A percentile compares a stretch with the other conserved stretches of the same genome.
phyloP scores from a whole-genome alignment of 2,888 invertebrate species.

The Vanessa cardui region DNA sequence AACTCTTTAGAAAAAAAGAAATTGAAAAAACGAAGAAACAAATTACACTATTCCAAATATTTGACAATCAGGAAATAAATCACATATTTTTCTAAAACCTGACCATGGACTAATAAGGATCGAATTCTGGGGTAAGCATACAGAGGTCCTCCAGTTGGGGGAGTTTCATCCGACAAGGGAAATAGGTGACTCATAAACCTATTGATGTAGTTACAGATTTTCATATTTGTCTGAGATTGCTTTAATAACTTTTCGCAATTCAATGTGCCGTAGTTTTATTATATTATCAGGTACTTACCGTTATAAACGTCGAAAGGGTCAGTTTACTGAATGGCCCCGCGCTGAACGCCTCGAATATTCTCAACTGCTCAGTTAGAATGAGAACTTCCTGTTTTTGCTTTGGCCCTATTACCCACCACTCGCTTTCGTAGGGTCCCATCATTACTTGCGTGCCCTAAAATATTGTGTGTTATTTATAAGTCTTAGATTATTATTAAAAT shows the following conservation, averaged over 20 bases:
- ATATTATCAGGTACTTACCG: slow-evolving; percentile 51
- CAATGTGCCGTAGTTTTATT: too few relatives aligned
- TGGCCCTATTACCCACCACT: slow-evolving; percentile 59
- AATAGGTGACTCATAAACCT: too few relatives aligned
- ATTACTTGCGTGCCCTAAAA: slow-evolving; percentile 58
- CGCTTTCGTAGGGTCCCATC: slow-evolving; percentile 66
- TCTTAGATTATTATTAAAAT: not conserved
- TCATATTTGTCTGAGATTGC: too few relatives aligned
- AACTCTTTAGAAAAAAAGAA: slow-evolving; percentile 20
- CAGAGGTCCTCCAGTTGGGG: too few relatives aligned
- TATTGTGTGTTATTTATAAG: not conserved
- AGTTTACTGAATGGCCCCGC: slow-evolving; percentile 71
- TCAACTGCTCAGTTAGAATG: slow-evolving; percentile 61
- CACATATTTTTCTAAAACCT: not conserved
- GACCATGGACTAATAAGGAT: too few relatives aligned
- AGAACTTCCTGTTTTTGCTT: slow-evolving; percentile 55
- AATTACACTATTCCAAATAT: not conserved
- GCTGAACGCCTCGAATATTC: slow-evolving; percentile 57
- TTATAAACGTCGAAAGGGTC: slow-evolving; percentile 66
- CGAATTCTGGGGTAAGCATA: not conserved
- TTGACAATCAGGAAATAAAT: not conserved
- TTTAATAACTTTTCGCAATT: too few relatives aligned
- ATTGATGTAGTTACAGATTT: too few relatives aligned
- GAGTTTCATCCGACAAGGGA: too few relatives aligned
- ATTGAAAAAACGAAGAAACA: not conserved